Percentiles rank a stretch among this genome's conserved stretches.
Conservation (phyloP, 2,113 vertebrate genomes). For the Pluvianellus socialis region DNA sequence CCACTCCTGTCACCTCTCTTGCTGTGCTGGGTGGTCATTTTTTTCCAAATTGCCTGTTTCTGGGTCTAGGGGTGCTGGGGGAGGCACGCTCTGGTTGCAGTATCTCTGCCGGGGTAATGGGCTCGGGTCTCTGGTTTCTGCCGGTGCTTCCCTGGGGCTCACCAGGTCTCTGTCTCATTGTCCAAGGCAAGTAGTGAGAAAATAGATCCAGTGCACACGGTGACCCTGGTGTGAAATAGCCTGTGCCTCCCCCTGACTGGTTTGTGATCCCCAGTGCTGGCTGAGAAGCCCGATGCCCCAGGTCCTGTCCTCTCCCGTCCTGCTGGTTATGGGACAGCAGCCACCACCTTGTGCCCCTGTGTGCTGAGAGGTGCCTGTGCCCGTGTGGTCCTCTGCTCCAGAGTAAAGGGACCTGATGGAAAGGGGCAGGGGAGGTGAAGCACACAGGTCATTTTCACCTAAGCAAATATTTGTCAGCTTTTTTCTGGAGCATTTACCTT, state of each 20-base stretch:
- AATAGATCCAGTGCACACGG: background rate
- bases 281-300: background rate
- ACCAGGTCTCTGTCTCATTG: background rate
- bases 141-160: background rate
- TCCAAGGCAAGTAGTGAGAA: background rate
- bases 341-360: background rate
- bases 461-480: background rate
- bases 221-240: background rate
- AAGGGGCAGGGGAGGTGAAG: background rate
- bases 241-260: background rate
- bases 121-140: background rate
- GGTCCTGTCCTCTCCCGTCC: background rate
- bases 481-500: background rate
- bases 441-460: background rate
- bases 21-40: background rate
- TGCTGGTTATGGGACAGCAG: background rate
- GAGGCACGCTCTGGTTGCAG: background rate
- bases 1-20: background rate
- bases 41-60: background rate
- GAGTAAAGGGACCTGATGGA: background rate
- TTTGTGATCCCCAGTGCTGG: background rate
- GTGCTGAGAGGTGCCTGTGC: background rate
- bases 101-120: background rate
- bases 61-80: background rate
- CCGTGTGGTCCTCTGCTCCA: background rate